Conservation (phyloP, 1,140 invertebrate genomes). For the Hyles euphorbiae region DNA sequence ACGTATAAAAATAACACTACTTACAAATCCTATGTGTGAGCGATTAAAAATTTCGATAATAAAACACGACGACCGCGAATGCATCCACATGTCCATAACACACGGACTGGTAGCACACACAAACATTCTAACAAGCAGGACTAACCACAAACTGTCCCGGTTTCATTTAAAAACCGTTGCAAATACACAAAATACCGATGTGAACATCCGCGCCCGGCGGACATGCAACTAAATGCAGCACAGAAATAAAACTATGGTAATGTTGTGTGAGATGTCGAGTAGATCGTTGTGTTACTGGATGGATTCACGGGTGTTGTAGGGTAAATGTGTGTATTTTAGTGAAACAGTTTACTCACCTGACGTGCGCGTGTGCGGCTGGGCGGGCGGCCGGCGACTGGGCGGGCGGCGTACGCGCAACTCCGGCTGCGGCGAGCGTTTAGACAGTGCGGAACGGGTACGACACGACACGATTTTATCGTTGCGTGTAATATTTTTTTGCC, state of each 20-base stretch:
- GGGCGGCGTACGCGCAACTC: conserved; percentile 45
- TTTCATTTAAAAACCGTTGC: conserved; percentile 10
- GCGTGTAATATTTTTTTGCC: too few relatives aligned
- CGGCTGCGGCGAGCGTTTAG: conserved; percentile 10
- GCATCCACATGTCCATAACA: too few relatives aligned
- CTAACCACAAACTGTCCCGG: not conserved
- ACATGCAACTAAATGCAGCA: conserved; percentile 29
- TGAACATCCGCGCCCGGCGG: conserved; percentile 30
- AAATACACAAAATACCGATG: conserved; percentile 47
- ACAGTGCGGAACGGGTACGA: conserved; percentile 21
- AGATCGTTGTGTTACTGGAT: conserved; percentile 2
- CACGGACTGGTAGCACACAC: too few relatives aligned
- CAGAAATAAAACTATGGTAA: conserved; percentile 31
- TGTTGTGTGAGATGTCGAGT: conserved; percentile 1
- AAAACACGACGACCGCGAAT: not conserved
- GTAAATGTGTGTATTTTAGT: conserved; percentile 25
- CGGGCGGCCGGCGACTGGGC: conserved; percentile 66
- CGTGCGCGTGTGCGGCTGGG: conserved; percentile 49
- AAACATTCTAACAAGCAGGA: too few relatives aligned
- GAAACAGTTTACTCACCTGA: conserved; percentile 40
- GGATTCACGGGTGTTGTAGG: conserved; percentile 12
- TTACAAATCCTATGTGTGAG: too few relatives aligned
- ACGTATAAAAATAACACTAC: too few relatives aligned
- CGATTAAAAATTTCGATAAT: not conserved
- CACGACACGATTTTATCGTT: conserved; percentile 15